Evolutionary conservation across 2,797 vertebrate genomes (phyloP).

Genomic region (Lates japonicus): DNA sequence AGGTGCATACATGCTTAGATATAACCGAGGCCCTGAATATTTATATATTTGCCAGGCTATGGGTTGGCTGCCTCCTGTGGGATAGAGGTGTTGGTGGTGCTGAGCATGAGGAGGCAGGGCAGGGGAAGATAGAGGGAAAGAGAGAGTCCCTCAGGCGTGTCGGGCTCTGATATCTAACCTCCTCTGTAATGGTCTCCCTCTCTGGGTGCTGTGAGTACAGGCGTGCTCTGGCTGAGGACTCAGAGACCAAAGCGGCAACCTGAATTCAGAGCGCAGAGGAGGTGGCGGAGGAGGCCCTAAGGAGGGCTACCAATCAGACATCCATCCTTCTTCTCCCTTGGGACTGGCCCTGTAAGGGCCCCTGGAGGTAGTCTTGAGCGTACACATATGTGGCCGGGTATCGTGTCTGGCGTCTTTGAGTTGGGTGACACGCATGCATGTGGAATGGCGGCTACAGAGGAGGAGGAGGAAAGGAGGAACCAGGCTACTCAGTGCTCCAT

Average conservation of each 20-base stretch:
- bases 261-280: constrained; percentile 89
- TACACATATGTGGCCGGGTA: constrained; percentile 53
- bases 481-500: constrained; percentile 74
- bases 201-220: constrained; percentile 89
- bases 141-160: constrained; percentile 82
- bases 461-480: constrained; percentile 40
- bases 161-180: constrained; percentile 86
- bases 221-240: constrained; percentile 89
- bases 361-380: constrained; percentile 76
- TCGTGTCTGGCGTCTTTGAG: constrained; percentile 42
- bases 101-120: constrained; percentile 66
- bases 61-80: constrained; percentile 70
- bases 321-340: constrained; percentile 88
- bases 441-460: constrained; percentile 47
- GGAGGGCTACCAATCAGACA: constrained; percentile 90
- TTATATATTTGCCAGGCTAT: constrained; percentile 62
- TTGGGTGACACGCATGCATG: constrained; percentile 66
- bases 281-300: constrained; percentile 87
- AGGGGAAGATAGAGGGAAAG: constrained; percentile 73
- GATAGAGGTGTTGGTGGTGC: constrained; percentile 78
- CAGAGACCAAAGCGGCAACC: constrained; percentile 90
- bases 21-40: constrained; percentile 62
- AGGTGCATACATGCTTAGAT: constrained; percentile 38
- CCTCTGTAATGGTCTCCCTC: constrained; percentile 88
- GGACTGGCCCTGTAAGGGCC: constrained; percentile 80